Conservation (phyloP, 2,113 vertebrate genomes). For the Grus americana region DNA sequence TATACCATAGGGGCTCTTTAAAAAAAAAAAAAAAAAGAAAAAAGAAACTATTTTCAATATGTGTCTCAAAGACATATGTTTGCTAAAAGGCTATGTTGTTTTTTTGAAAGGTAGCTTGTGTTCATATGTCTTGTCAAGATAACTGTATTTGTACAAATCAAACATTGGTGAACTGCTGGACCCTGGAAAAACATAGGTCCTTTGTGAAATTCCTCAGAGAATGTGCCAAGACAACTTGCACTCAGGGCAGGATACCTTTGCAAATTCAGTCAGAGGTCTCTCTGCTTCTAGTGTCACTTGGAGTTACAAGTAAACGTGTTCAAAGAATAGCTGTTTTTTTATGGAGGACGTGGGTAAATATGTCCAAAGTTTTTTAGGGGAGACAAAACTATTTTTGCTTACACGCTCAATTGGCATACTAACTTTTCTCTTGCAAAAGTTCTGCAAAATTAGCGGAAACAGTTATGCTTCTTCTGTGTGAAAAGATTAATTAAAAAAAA, state of each 20-base stretch:
- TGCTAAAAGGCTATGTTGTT: background rate
- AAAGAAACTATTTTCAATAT: background rate
- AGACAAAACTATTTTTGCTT: background rate
- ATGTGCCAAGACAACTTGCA: background rate
- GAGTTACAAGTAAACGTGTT: background rate
- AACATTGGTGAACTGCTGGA: background rate
- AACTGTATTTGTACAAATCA: background rate
- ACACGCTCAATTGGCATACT: background rate
- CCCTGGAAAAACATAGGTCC: background rate
- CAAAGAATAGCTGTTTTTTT: background rate
- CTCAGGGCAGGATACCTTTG: background rate
- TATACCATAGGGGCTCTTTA: background rate
- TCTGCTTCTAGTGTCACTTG: background rate
- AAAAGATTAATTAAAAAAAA: background rate
- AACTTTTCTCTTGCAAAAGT: background rate
- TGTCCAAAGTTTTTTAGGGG: background rate
- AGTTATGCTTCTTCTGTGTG: background rate
- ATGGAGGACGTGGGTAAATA: background rate
- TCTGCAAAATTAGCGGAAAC: background rate
- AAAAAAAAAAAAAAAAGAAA: no score
- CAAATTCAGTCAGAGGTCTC: background rate
- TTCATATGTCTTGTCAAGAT: background rate
- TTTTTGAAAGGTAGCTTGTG: background rate
- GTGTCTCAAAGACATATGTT: background rate
- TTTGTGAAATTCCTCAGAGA: background rate